These are phyloP conservation scores for Pterostichus niger DNA, from an alignment of 2,888 invertebrate genomes.

Conservation along the genomic window DNA sequence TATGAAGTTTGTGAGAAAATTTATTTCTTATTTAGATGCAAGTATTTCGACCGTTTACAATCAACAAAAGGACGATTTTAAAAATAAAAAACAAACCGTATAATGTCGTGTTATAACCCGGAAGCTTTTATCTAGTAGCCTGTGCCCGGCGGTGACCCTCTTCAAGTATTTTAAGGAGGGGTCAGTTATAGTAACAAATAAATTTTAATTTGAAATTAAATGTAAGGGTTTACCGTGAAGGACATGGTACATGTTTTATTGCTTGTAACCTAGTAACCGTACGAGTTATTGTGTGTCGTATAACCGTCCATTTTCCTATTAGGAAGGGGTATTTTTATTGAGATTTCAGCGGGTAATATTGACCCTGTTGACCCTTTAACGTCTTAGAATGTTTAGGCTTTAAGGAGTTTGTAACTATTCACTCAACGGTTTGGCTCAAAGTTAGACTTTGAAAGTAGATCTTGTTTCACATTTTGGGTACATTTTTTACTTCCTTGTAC, in stretches of 20 bases:
- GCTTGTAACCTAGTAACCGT: conserved; percentile 57
- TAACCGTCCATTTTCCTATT: conserved; percentile 63
- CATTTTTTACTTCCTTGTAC: too few species aligned
- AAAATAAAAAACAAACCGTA: conserved; percentile 41
- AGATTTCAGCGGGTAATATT: conserved; percentile 39
- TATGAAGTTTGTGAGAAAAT: conserved; percentile 34
- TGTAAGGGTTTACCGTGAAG: conserved; percentile 43
- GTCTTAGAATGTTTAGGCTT: neutral
- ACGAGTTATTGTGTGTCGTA: conserved; percentile 45
- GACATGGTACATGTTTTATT: conserved; percentile 62
- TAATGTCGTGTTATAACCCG: conserved; percentile 6
- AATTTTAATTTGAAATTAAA: conserved; percentile 66
- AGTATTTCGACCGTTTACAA: conserved; percentile 17
- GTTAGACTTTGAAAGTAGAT: neutral
- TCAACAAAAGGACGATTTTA: conserved; percentile 44
- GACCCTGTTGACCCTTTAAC: conserved; percentile 17
- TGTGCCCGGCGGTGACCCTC: conserved; percentile 38
- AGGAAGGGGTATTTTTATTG: conserved; percentile 57
- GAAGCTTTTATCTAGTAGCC: too few species aligned
- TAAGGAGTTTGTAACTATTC: too few species aligned
- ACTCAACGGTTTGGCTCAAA: too few species aligned
- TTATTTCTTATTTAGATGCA: conserved; percentile 37
- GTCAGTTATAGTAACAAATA: conserved; percentile 65
- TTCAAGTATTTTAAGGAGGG: conserved; percentile 53
- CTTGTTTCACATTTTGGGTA: too few species aligned